These are phyloP conservation scores for Montifringilla adamsi DNA, from an alignment of 2,113 vertebrate genomes.

Conservation along the genomic window DNA sequence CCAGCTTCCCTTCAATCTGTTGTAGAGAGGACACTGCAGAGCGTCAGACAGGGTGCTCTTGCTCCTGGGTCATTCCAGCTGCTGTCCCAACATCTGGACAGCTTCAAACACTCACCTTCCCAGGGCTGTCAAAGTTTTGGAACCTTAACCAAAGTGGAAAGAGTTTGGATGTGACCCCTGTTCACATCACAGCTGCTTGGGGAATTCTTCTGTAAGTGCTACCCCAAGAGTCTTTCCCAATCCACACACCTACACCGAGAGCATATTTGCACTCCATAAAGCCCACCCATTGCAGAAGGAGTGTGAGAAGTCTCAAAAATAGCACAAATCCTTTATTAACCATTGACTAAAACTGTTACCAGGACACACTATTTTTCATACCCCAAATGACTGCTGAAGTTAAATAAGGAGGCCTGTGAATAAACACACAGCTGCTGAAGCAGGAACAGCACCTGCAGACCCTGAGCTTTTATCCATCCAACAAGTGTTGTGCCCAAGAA, in stretches of 20 bases:
- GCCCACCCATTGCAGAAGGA: neutral
- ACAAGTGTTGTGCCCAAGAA: neutral
- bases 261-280: neutral
- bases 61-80: neutral
- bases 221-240: neutral
- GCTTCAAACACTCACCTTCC: neutral
- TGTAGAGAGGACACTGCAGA: neutral
- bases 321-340: neutral
- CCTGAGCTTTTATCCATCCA: neutral
- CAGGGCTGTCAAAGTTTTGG: neutral
- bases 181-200: neutral
- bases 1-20: neutral
- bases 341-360: neutral
- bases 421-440: slow-evolving; percentile 5
- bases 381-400: neutral
- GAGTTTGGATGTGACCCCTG: neutral
- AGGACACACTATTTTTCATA: neutral
- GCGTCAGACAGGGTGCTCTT: neutral
- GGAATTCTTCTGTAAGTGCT: neutral
- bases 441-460: neutral
- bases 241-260: neutral
- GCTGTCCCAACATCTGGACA: neutral
- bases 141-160: neutral
- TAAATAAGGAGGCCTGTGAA: neutral
- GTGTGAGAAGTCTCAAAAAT: neutral